Evolutionary conservation across 1,140 invertebrate genomes (phyloP), one percentile per base, ranked within the genome.

Genomic region (Phymastichus coffea): DNA sequence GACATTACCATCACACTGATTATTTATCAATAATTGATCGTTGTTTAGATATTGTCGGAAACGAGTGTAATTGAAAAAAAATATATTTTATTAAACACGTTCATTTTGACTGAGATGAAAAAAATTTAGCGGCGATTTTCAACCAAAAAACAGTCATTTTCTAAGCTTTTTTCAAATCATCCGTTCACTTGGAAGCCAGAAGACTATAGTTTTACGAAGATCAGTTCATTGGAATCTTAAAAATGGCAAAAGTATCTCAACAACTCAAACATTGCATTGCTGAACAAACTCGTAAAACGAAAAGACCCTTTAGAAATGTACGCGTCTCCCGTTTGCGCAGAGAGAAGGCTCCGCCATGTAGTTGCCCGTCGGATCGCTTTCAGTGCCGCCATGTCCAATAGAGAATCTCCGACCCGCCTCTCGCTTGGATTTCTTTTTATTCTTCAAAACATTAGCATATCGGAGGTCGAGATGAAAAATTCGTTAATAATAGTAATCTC

Each of bases 401-500:
- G 12, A 44, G 41, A 44, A 25, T 4, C 14, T 22, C 20, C 41
- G 41, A 9, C 22, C 20, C 41, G 41, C 3, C 2, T 19, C 9
- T 19, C 8, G 38, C 14, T 22, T 2, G 12, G 23, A 43, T 17
- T 22, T 4, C 44, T 47, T 26, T 6, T 26, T 15, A n/a, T n/a
- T 8, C 9, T 30, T 7, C 9, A 14, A 17, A 15, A 41, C 41
- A 48, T 55, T 55, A 48, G 44, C 58, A 55, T 55, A 48, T 49
- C 51, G 37, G n/a, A 47, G 23, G 9, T 19, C 2, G 12, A 33
- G 22, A 22, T 33, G 52, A 56, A 56, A 56, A 61, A 55, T 49
- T 46, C 44, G 35, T 51, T 61, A 55, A 61, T 43, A 61, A 56
- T 61, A 55, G 59, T 51, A 15, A 61, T 61, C 30, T 28, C 19